A percentile compares a stretch with the other conserved stretches of the same genome.
These are phyloP conservation scores for Chelonia mydas DNA, from an alignment of 2,797 vertebrate species.

Conservation along the genomic window DNA sequence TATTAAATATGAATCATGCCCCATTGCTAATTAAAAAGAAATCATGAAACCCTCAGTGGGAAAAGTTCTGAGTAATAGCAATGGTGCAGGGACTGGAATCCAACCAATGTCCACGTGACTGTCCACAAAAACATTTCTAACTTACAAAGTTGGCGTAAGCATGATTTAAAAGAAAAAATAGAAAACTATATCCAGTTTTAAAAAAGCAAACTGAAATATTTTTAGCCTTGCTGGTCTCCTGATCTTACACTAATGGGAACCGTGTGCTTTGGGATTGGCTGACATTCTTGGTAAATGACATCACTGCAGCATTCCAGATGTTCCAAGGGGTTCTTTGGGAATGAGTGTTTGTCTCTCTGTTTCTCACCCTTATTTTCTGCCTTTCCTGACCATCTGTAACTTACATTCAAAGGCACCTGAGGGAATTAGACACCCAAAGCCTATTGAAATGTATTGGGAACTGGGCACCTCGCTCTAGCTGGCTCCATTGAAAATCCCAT, in stretches of 20 bases:
- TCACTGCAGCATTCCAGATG: constrained; percentile 69
- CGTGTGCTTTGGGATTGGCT: constrained; percentile 60
- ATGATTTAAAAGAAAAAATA: constrained; percentile 46
- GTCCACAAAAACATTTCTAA: constrained; percentile 71
- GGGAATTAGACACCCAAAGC: background rate
- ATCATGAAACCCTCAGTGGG: background rate
- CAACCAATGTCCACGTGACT: constrained; percentile 45
- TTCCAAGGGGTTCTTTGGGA: constrained; percentile 49
- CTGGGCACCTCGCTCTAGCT: background rate
- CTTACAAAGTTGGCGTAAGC: constrained; percentile 53
- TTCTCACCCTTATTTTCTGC: constrained; percentile 51
- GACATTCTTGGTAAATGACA: constrained; percentile 66
- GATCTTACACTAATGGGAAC: constrained; percentile 72
- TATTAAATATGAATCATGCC: background rate
- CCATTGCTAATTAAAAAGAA: constrained; percentile 49
- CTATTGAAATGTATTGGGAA: background rate
- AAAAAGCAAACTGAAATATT: constrained; percentile 76
- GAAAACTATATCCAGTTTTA: constrained; percentile 56
- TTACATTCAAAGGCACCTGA: constrained; percentile 4
- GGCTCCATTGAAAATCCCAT: background rate
- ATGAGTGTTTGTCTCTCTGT: constrained; percentile 1
- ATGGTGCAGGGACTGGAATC: constrained; percentile 32
- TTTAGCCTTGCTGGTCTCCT: constrained; percentile 76
- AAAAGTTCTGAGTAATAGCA: constrained; percentile 30
- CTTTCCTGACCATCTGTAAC: constrained; percentile 46